Percentiles rank a stretch among this genome's conserved stretches.
These are phyloP conservation scores for Zaprionus obscuricornis DNA, from an alignment of 2,888 invertebrate species.

Conservation along the genomic window DNA sequence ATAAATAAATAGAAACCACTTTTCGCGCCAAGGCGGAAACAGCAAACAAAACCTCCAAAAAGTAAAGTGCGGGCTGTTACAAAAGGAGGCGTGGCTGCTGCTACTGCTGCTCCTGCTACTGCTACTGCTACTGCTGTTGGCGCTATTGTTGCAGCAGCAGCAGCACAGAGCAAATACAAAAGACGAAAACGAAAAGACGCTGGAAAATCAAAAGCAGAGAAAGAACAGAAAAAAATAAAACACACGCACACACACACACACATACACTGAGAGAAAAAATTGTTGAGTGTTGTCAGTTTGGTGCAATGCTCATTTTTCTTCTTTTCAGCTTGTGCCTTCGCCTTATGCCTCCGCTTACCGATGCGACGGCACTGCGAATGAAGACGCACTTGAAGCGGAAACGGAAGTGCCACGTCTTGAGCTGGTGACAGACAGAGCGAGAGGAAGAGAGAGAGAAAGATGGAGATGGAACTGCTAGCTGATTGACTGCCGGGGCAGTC, in stretches of 20 bases:
- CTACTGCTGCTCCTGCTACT: not conserved
- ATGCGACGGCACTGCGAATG: not conserved
- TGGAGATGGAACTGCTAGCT: slow-evolving; percentile 30
- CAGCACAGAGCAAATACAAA: too few relatives aligned
- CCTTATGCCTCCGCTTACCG: slow-evolving; percentile 14
- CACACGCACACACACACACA: not conserved
- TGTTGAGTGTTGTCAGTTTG: slow-evolving; percentile 67
- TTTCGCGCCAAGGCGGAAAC: slow-evolving; percentile 65
- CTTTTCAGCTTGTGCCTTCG: slow-evolving; percentile 3
- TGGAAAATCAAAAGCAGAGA: slow-evolving; percentile 53
- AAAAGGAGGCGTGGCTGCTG: not conserved
- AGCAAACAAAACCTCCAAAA: slow-evolving; percentile 51
- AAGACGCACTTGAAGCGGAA: slow-evolving; percentile 59
- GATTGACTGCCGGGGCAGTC: slow-evolving; percentile 54
- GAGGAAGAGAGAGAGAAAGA: not conserved
- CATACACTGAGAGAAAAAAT: slow-evolving; percentile 1
- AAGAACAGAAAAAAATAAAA: slow-evolving; percentile 1
- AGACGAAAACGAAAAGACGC: slow-evolving; percentile 43
- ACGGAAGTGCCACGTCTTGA: slow-evolving; percentile 74
- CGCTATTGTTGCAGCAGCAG: slow-evolving; percentile 38
- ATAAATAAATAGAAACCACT: slow-evolving; percentile 73
- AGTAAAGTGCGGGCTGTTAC: slow-evolving; percentile 4
- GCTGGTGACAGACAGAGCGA: slow-evolving; percentile 29
- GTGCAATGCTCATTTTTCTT: slow-evolving; percentile 62
- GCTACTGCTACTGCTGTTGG: too few relatives aligned